Base-by-base conservation (phyloP, 2,888 invertebrate species). In the Brachyptera risi region DNA sequence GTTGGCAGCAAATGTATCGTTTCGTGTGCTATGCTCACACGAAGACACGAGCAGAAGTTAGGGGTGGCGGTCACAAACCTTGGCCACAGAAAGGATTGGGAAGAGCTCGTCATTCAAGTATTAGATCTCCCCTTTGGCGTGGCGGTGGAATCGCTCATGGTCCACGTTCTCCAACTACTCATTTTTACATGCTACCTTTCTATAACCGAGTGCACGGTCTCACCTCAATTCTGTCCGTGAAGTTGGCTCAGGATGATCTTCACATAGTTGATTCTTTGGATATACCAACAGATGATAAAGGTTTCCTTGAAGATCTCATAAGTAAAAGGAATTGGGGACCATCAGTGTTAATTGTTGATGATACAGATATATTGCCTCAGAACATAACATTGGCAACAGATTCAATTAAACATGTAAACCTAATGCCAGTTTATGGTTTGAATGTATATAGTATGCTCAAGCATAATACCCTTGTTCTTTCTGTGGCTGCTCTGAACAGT, bases 401-500 rank as follows among this genome's bases (percentile, higher is more conserved):
- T 68, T 68, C 73, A 2, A 79, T 96, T n/a, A 83, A 83, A 37
- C 89, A 92, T 72, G 84, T 95, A 37, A 98, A 93, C 75, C 78
- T 97, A 23, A 95, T 99, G 93, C 99, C 99, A 9, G 87, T 87
- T 0, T 98, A 96, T 78, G 93, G 94, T 27, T 79, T 99, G 15
- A 99, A 99, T 79, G 95, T 96, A 0, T 90, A 89, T 77, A 96
- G 96, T 35, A 96, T 99, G 92, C 74, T 99, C 65, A 99, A 99
- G 77, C 92, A 98, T 75, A 90, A 93, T 65, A 97, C 96, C 0
- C 76, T 99, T 9, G 87, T 98, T 3, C 73, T 98, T 1, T 96
- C 96, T 0, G 77, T 87, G 66, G 82, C 84, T 47, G 96, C 97
- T 0, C 85, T 92, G 1, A 88, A 94, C 69, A 82, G 82, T 71